Percentiles rank a stretch among this genome's conserved stretches.
These are phyloP conservation scores for Thalassophryne amazonica DNA, from an alignment of 2,797 vertebrate genomes.

Conservation along the genomic window DNA sequence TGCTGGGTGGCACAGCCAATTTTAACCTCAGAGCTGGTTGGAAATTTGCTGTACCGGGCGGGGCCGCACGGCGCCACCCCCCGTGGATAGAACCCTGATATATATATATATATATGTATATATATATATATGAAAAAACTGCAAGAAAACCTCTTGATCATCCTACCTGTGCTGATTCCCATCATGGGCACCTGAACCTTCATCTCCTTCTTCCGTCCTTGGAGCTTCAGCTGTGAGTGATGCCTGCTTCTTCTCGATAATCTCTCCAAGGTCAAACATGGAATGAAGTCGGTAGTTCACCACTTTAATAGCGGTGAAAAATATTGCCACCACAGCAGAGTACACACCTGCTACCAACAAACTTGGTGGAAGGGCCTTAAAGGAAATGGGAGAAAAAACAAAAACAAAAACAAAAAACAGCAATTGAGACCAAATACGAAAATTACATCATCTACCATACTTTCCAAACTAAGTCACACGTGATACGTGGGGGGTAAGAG, in stretches of 20 bases:
- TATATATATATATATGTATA: no score
- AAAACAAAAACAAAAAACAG: neutral
- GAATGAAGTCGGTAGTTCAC: conserved; percentile 88
- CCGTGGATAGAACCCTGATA: no score
- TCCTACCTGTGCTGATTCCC: conserved; percentile 78
- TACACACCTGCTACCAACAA: conserved; percentile 84
- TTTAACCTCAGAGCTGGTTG: no score
- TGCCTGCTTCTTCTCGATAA: conserved; percentile 88
- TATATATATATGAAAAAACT: neutral
- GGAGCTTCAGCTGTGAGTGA: conserved; percentile 75
- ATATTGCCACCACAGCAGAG: conserved; percentile 85
- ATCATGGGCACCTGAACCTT: conserved; percentile 73
- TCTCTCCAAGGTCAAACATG: conserved; percentile 92
- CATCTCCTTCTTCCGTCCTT: conserved; percentile 81
- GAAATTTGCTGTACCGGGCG: no score
- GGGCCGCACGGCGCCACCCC: no score
- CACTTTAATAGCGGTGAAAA: conserved; percentile 87
- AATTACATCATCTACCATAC: neutral
- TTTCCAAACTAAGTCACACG: no score
- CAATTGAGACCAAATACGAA: neutral
- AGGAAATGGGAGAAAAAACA: no score
- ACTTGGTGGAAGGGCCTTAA: conserved; percentile 86
- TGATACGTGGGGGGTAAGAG: no score
- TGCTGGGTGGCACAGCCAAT: no score
- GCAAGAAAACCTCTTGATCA: neutral